Evolutionary conservation across 1,140 invertebrate genomes (phyloP), one percentile per base, ranked within the genome.

Genomic region (Cardiocondyla obscurior): DNA sequence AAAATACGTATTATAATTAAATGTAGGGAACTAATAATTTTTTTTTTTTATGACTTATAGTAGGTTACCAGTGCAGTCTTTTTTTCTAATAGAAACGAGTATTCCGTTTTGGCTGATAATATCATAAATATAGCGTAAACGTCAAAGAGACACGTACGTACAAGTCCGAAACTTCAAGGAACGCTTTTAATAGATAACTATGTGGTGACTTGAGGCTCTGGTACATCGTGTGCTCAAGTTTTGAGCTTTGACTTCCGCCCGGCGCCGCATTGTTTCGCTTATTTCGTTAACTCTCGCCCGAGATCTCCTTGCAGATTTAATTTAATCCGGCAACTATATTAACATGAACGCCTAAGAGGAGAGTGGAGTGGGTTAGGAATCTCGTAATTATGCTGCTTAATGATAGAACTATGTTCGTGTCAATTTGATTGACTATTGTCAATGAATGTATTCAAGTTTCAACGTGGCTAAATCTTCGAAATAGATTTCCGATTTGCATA

Each of bases 101-200:
- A 44, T 30, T 51, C 55, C 25, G 19, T 72, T 33, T 42, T 51
- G 39, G n/a, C 5, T 39, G 33, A 14, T 46, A 12, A 14, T 3
- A 14, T n/a, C n/a, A n/a, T n/a, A 44, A 44, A 44, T 14, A 44
- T 44, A 12, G 1, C n/a, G 5, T 42, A 46, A 46, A 46, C 4
- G 3, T 46, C 1, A 16, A n/a, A 46, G 0, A 46, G 16, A 46
- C n/a, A 4, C 7, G n/a, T n/a, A n/a, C 36, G 8, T 12, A 8
- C 14, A 5, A 16, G 7, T 4, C 5, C 44, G 44, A n/a, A 5
- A 0, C 2, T 46, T 46, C 14, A 16, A 30, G 46, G 36, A 19
- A 19, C 25, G 74, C 74, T 79, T 79, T 77, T 77, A 42, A 79
- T 42, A 42, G n/a, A 22, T 49, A 79, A 79, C 46, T 79, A 69